Percentiles rank a stretch among this genome's conserved stretches.
phyloP scores from a whole-genome alignment of 2,113 vertebrate species.

The Lophochroa leadbeateri region DNA sequence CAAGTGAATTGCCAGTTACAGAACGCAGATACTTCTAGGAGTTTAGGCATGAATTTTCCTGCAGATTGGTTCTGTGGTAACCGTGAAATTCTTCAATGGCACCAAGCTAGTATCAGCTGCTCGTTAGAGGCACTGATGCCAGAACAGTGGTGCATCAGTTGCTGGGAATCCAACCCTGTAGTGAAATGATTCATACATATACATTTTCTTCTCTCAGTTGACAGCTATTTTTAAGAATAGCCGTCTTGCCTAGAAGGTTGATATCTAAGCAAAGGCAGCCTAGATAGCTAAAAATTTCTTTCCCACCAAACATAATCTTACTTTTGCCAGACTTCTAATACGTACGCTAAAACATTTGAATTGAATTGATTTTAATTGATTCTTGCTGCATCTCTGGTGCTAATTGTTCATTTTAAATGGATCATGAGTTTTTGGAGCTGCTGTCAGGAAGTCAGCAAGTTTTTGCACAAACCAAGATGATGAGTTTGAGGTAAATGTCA shows the following conservation, averaged over 20 bases:
- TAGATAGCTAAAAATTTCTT: slow-evolving; percentile 66
- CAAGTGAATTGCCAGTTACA: neutral
- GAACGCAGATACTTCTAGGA: slow-evolving; percentile 38
- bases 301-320: slow-evolving; percentile 37
- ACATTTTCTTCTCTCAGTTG: slow-evolving; percentile 67
- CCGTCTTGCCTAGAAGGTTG: slow-evolving; percentile 57
- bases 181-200: slow-evolving; percentile 65
- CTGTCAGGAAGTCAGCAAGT: neutral
- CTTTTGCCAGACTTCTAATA: slow-evolving; percentile 36
- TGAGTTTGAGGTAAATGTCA: neutral
- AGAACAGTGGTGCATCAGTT: slow-evolving; percentile 65
- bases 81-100: slow-evolving; percentile 64
- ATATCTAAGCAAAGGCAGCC: slow-evolving; percentile 61
- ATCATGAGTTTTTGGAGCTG: neutral
- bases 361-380: neutral
- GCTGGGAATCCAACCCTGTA: slow-evolving; percentile 52
- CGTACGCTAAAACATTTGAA: slow-evolving; percentile 3
- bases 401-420: neutral
- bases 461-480: neutral
- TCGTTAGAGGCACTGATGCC: slow-evolving; percentile 58
- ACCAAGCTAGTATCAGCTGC: slow-evolving; percentile 65
- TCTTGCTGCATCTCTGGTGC: neutral
- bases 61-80: slow-evolving; percentile 61
- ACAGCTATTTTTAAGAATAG: slow-evolving; percentile 75
- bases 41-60: slow-evolving; percentile 17